Evolutionary conservation across 2,113 vertebrate genomes (phyloP).

Genomic region (Pelvicachromis taeniatus): DNA sequence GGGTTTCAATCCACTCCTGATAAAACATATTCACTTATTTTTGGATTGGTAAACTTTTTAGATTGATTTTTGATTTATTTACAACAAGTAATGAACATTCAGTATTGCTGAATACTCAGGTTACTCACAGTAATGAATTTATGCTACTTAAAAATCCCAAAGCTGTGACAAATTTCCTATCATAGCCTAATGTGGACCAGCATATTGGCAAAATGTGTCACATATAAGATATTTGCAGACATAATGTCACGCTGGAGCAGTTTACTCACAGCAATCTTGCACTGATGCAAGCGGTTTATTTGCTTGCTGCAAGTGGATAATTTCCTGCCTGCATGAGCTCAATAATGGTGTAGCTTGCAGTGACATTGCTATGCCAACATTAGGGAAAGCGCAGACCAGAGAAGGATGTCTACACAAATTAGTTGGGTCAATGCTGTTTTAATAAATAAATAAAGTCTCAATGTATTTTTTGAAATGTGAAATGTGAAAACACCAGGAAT

Average conservation of each 20-base stretch:
- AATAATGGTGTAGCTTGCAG: not conserved
- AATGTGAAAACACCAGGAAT: not conserved
- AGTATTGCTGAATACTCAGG: not conserved
- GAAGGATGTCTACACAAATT: conserved; percentile 17
- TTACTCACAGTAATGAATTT: not conserved
- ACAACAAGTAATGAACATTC: not conserved
- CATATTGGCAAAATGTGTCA: not conserved
- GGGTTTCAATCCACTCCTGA: not conserved
- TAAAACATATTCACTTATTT: not conserved
- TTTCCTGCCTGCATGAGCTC: conserved; percentile 28
- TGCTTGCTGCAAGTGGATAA: conserved; percentile 24
- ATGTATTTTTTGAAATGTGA: not conserved
- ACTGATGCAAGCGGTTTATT: conserved; percentile 3
- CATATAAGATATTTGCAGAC: not conserved
- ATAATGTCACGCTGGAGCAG: conserved; percentile 10
- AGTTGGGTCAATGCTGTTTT: not conserved
- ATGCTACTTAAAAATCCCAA: not conserved
- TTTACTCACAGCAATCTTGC: conserved; percentile 12
- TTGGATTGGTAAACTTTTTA: not conserved
- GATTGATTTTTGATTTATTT: not conserved
- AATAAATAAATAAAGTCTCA: not conserved
- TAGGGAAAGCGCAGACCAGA: not conserved
- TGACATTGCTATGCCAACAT: conserved; percentile 3
- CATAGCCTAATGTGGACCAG: not conserved
- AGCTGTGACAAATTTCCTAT: not conserved